These are phyloP conservation scores for Lochmaea crataegi DNA, from an alignment of 2,888 invertebrate genomes.

Conservation along the genomic window DNA sequence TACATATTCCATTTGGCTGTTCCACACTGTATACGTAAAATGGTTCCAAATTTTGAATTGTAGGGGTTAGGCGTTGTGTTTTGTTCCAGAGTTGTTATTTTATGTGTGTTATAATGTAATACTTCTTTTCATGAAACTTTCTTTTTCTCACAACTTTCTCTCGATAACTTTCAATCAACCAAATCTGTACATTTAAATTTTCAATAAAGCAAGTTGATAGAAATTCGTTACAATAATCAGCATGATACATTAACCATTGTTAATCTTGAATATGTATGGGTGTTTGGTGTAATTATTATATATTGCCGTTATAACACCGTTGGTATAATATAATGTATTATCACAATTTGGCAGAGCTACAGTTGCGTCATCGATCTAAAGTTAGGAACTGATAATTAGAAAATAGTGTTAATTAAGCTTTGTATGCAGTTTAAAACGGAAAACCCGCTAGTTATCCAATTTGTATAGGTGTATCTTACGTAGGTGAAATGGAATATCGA, in stretches of 20 bases:
- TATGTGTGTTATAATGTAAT: no score
- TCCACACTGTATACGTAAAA: no score
- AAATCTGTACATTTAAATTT: background rate
- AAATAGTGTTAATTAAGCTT: background rate
- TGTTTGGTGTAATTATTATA: no score
- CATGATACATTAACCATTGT: background rate
- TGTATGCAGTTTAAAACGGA: background rate
- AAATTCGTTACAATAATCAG: background rate
- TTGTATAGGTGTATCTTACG: no score
- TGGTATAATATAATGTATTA: background rate
- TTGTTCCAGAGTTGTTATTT: no score
- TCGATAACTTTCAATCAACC: background rate
- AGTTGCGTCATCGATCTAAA: slow-evolving; percentile 2
- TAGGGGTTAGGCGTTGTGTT: no score
- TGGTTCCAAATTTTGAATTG: no score
- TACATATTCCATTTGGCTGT: no score
- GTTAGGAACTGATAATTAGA: background rate
- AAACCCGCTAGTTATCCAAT: background rate
- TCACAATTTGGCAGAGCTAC: background rate
- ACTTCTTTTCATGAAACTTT: no score
- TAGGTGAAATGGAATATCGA: no score
- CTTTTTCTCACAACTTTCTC: no score
- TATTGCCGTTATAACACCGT: no score
- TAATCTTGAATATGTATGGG: background rate
- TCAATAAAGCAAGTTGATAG: background rate